phyloP scores from a whole-genome alignment of 2,888 invertebrate species.

The Smittia aterrima region DNA sequence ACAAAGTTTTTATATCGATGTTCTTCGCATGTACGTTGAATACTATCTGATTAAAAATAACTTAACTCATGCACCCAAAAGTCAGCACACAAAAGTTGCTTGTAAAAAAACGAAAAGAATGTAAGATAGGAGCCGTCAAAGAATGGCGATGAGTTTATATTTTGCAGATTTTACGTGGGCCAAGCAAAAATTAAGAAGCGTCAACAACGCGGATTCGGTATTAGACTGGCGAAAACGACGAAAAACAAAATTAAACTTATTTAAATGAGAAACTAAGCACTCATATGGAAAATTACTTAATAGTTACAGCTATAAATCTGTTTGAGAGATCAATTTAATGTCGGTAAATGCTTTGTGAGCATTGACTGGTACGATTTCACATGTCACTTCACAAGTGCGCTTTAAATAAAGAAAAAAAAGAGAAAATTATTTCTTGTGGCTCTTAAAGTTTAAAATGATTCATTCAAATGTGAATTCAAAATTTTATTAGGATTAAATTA shows the following conservation, averaged over 20 bases:
- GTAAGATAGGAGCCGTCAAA: constrained; percentile 25
- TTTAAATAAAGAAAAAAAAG: too few relatives aligned
- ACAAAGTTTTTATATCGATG: not conserved
- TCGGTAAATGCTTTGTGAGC: too few relatives aligned
- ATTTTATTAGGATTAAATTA: too few relatives aligned
- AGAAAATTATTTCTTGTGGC: too few relatives aligned
- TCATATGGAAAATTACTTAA: not conserved
- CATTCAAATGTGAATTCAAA: too few relatives aligned
- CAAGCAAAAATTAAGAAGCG: constrained; percentile 16
- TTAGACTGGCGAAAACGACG: not conserved
- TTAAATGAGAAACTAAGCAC: not conserved
- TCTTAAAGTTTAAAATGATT: too few relatives aligned
- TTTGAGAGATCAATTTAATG: too few relatives aligned
- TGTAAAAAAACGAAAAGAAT: not conserved
- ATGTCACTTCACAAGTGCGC: too few relatives aligned
- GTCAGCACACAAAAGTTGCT: not conserved
- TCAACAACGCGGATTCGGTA: constrained; percentile 1
- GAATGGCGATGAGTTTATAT: constrained; percentile 24
- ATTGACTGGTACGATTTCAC: too few relatives aligned
- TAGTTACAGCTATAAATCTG: too few relatives aligned
- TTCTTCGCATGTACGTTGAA: not conserved
- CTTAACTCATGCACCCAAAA: constrained; percentile 22
- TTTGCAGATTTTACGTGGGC: constrained; percentile 19
- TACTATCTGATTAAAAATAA: constrained; percentile 10
- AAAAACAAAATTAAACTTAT: too few relatives aligned